Conservation (phyloP, 1,140 invertebrate genomes). For the Aporrectodea caliginosa region DNA sequence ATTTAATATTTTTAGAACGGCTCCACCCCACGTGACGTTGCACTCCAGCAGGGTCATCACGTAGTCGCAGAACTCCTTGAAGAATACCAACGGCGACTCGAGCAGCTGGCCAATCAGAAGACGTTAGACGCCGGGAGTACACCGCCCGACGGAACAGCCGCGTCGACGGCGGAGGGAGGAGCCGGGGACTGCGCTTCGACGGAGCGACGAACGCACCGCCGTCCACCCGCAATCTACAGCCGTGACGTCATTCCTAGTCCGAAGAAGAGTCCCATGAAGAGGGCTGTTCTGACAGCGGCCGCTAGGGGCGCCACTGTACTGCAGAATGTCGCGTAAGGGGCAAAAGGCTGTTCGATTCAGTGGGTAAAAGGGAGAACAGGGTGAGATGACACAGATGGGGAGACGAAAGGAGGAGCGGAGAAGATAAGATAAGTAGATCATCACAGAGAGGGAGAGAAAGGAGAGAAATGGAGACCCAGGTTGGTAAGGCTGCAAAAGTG, state of each 20-base stretch:
- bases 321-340: background rate
- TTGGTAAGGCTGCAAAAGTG: too few relatives aligned
- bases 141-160: too few relatives aligned
- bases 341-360: background rate
- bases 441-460: too few relatives aligned
- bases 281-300: too few relatives aligned
- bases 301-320: background rate
- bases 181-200: too few relatives aligned
- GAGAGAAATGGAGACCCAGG: too few relatives aligned
- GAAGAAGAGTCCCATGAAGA: background rate
- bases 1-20: conserved; percentile 22
- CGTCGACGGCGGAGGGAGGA: too few relatives aligned
- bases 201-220: background rate
- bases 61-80: conserved; percentile 20
- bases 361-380: background rate
- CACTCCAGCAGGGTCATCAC: conserved; percentile 18
- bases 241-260: background rate
- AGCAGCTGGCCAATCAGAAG: too few relatives aligned
- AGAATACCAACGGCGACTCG: conserved; percentile 16
- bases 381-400: background rate
- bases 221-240: background rate
- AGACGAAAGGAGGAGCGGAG: background rate
- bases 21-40: conserved; percentile 20
- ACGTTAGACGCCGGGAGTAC: too few relatives aligned
- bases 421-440: background rate